A percentile compares a stretch with the other conserved stretches of the same genome.
These are phyloP conservation scores for Malurus cyaneus DNA, from an alignment of 2,113 vertebrate genomes.

Conservation along the genomic window DNA sequence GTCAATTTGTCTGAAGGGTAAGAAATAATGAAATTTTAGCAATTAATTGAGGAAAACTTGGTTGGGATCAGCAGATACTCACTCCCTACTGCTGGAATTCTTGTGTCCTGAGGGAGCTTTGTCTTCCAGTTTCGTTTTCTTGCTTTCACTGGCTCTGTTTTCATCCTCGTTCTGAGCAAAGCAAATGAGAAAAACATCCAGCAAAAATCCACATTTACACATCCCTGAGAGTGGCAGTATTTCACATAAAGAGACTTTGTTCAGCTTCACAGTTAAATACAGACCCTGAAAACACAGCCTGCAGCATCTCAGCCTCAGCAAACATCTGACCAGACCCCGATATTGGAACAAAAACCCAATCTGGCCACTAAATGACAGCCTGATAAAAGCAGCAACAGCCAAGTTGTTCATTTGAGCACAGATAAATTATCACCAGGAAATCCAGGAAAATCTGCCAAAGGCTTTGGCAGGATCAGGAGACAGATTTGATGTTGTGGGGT, in stretches of 20 bases:
- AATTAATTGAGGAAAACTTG: neutral
- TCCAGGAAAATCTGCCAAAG: neutral
- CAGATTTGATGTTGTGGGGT: neutral
- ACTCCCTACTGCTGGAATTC: conserved; percentile 89
- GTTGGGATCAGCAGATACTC: conserved; percentile 58
- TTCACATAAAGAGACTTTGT: neutral
- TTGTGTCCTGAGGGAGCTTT: conserved; percentile 89
- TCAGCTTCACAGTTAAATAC: neutral
- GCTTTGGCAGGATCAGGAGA: neutral
- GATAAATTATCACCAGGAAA: neutral
- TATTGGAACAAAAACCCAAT: neutral
- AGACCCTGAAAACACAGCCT: neutral
- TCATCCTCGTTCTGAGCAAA: conserved; percentile 88
- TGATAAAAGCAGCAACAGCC: neutral
- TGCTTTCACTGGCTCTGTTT: conserved; percentile 84
- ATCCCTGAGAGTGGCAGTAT: neutral
- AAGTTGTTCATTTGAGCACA: neutral
- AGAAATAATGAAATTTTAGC: neutral
- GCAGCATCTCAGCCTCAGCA: neutral
- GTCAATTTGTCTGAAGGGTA: neutral
- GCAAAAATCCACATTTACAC: neutral
- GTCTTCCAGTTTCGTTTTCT: conserved; percentile 90
- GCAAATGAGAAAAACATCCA: conserved; percentile 41
- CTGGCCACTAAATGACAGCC: neutral
- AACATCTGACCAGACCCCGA: neutral